phyloP scores from a whole-genome alignment of 2,113 vertebrate species.

The Sceloporus undulatus region DNA sequence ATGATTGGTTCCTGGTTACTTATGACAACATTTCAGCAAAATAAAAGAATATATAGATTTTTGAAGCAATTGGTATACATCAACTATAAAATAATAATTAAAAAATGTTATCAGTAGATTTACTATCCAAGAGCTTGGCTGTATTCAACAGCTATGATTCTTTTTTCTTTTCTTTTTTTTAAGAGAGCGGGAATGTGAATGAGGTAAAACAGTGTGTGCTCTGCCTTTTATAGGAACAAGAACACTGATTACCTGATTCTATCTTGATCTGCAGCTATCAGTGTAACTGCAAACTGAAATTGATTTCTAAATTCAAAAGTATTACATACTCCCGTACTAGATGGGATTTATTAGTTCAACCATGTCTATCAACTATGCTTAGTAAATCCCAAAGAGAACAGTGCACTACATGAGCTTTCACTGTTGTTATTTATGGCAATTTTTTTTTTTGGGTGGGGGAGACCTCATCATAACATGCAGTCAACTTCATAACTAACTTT shows the following conservation, averaged over 20 bases:
- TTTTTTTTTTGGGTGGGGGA: too few relatives aligned
- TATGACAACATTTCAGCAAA: slow-evolving; percentile 6
- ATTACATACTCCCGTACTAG: slow-evolving; percentile 2
- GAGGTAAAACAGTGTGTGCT: not conserved
- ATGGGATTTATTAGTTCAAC: not conserved
- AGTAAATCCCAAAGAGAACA: slow-evolving; percentile 33
- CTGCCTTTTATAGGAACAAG: not conserved
- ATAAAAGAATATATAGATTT: not conserved
- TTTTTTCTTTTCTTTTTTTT: not conserved
- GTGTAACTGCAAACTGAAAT: not conserved
- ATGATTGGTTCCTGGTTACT: not conserved
- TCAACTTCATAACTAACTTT: slow-evolving; percentile 5
- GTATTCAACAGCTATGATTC: not conserved
- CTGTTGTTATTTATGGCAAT: not conserved
- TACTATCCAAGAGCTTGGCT: not conserved
- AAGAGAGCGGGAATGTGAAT: not conserved
- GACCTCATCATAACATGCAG: not conserved
- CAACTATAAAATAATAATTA: not conserved
- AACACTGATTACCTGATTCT: not conserved
- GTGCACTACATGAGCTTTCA: not conserved
- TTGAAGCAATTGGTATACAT: slow-evolving; percentile 10
- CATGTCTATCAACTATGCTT: not conserved
- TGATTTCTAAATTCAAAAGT: not conserved
- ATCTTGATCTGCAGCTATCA: not conserved
- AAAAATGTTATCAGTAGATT: not conserved